These are phyloP conservation scores for Palloptera scutellata DNA, from an alignment of 2,888 invertebrate species.

Conservation along the genomic window DNA sequence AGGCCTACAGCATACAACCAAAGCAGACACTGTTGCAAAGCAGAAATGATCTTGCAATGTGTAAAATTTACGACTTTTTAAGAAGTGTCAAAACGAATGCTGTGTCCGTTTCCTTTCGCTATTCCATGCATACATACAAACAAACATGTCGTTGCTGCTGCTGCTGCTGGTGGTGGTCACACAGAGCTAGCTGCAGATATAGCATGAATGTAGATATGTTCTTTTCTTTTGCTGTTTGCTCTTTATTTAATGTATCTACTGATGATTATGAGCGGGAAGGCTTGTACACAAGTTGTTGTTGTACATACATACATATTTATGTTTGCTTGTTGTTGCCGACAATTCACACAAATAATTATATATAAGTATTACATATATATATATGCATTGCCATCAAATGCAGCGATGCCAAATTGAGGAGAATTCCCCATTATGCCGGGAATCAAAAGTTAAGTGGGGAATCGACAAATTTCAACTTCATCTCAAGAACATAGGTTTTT, in stretches of 20 bases:
- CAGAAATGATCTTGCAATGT: constrained; percentile 1
- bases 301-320: background rate
- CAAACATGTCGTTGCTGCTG: background rate
- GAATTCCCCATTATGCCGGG: too few species aligned
- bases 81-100: constrained; percentile 39
- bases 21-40: constrained; percentile 6
- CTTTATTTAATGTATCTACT: background rate
- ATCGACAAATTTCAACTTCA: too few species aligned
- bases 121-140: constrained; percentile 25
- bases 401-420: too few species aligned
- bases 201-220: constrained; percentile 1
- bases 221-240: background rate
- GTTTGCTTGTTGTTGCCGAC: background rate
- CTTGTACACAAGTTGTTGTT: background rate
- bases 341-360: too few species aligned
- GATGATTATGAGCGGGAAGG: constrained; percentile 12
- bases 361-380: too few species aligned
- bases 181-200: background rate
- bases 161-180: too few species aligned
- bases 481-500: too few species aligned
- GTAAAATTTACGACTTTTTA: constrained; percentile 39
- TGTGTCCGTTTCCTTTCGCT: constrained; percentile 17
- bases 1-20: background rate
- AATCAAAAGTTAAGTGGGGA: too few species aligned
- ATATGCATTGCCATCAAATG: too few species aligned